These are phyloP conservation scores for Pristionchus exspectatus DNA, from an alignment of 2,888 invertebrate genomes.

Conservation along the genomic window DNA sequence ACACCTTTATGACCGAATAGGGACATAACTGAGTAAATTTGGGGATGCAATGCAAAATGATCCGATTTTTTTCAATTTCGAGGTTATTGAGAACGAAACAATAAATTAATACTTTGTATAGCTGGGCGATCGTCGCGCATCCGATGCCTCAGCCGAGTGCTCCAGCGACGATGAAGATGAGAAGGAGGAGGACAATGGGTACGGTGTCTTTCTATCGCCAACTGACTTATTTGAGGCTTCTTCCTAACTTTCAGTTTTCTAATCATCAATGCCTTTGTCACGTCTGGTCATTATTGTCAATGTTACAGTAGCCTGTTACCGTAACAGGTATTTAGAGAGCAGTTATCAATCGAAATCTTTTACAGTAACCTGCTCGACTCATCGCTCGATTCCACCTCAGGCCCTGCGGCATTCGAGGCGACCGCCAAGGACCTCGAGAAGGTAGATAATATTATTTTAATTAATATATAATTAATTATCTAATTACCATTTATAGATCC, in stretches of 20 bases:
- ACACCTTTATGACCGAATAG: too few species aligned
- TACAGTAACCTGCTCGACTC: slow-evolving; percentile 60
- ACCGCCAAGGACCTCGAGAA: slow-evolving; percentile 2
- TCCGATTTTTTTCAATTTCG: background rate
- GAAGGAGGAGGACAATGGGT: slow-evolving; percentile 51
- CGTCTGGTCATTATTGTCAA: too few species aligned
- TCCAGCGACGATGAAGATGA: slow-evolving; percentile 61
- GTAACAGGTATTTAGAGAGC: too few species aligned
- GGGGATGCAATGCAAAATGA: background rate
- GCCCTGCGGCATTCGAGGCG: slow-evolving; percentile 31
- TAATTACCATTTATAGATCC: slow-evolving; percentile 33
- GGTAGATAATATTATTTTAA: background rate
- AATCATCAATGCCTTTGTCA: too few species aligned
- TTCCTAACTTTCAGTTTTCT: too few species aligned
- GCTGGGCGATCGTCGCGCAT: slow-evolving; percentile 40
- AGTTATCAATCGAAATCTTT: background rate
- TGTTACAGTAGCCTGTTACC: too few species aligned
- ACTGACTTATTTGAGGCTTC: background rate
- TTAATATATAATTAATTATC: slow-evolving; percentile 41
- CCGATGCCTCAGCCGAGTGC: slow-evolving; percentile 57
- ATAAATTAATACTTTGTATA: background rate
- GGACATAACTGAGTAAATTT: too few species aligned
- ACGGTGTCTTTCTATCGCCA: background rate
- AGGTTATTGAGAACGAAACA: background rate
- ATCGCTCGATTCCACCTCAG: slow-evolving; percentile 64